A percentile compares a stretch with the other conserved stretches of the same genome.
These are phyloP conservation scores for Sinosuthora webbiana DNA, from an alignment of 2,113 vertebrate species.

Conservation along the genomic window DNA sequence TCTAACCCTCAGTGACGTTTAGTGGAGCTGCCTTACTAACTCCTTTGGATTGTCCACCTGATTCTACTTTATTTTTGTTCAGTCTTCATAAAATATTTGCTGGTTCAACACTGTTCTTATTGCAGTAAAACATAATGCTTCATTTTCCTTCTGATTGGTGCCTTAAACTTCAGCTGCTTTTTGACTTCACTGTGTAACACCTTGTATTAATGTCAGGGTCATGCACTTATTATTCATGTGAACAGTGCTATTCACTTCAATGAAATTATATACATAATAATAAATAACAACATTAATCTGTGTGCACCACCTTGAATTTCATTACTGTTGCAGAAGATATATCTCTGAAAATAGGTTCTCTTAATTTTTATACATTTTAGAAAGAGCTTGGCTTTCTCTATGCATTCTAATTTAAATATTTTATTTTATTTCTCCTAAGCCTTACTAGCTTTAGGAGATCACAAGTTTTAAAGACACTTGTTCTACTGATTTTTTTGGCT, in stretches of 20 bases:
- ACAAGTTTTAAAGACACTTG: neutral
- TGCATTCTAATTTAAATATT: neutral
- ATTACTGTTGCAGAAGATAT: constrained; percentile 20
- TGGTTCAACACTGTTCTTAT: neutral
- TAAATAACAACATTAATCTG: constrained; percentile 60
- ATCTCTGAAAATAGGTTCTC: constrained; percentile 6
- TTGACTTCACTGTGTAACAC: constrained; percentile 2
- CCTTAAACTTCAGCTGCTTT: constrained; percentile 38
- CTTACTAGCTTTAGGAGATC: neutral
- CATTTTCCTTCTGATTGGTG: constrained; percentile 20
- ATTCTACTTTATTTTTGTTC: neutral
- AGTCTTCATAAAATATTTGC: neutral
- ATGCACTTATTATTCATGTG: constrained; percentile 53
- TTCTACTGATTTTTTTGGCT: neutral
- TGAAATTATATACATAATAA: constrained; percentile 53
- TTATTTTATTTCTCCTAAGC: neutral
- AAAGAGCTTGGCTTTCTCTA: neutral
- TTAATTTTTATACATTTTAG: constrained; percentile 15
- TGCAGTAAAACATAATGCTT: neutral
- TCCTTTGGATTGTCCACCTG: neutral
- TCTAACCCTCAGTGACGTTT: neutral
- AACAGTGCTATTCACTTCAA: constrained; percentile 22
- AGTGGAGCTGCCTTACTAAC: neutral
- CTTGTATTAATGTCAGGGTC: constrained; percentile 54
- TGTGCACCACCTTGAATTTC: constrained; percentile 38